Evolutionary conservation across 2,888 invertebrate species (phyloP).

Genomic region (Emmelina monodactyla): DNA sequence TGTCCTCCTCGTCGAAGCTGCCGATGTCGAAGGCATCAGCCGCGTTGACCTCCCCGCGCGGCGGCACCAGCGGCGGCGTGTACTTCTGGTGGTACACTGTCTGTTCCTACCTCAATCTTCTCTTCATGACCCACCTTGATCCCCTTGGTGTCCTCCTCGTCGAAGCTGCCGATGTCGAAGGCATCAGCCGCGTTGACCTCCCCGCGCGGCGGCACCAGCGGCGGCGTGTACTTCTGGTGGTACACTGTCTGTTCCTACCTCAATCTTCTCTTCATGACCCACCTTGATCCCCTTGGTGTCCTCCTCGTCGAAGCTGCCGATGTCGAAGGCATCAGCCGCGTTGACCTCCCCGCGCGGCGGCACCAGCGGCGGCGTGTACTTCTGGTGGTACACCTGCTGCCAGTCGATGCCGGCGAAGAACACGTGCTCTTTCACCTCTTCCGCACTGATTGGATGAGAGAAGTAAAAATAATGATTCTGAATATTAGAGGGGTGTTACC

Average conservation of each 20-base stretch:
- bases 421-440: conserved; percentile 96
- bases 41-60: conserved; percentile 98
- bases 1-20: conserved; percentile 99
- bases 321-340: conserved; percentile 99
- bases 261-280: too few relatives aligned
- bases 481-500: too few relatives aligned
- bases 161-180: conserved; percentile 99
- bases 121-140: too few relatives aligned
- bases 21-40: conserved; percentile 99
- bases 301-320: conserved; percentile 99
- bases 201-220: conserved; percentile 96
- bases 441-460: conserved; percentile 79
- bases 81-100: conserved; percentile 98
- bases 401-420: conserved; percentile 99
- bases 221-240: conserved; percentile 97
- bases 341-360: conserved; percentile 99
- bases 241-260: too few relatives aligned
- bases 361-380: conserved; percentile 97
- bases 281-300: conserved; percentile 99
- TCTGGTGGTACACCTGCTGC: conserved; percentile 98
- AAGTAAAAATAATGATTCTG: too few relatives aligned
- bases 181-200: conserved; percentile 99
- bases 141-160: conserved; percentile 99
- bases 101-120: too few relatives aligned
- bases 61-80: conserved; percentile 97